These are phyloP conservation scores for Stichopus horrens DNA, from an alignment of 53 echinoderm and acorn worm species.

Conservation along the genomic window DNA sequence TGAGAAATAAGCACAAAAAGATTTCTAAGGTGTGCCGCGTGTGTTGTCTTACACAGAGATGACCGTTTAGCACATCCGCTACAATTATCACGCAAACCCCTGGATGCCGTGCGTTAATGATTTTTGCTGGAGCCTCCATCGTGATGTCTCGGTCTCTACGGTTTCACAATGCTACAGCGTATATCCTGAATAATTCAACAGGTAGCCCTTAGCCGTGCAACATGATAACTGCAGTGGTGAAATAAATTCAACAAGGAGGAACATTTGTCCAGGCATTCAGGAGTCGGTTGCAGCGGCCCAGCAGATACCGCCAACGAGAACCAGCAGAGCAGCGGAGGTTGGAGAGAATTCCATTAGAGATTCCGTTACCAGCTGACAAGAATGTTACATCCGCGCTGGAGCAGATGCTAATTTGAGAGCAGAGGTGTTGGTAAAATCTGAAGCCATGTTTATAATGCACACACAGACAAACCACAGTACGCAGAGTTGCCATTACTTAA, in stretches of 20 bases:
- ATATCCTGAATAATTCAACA: conserved; percentile 23
- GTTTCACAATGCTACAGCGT: too few species aligned
- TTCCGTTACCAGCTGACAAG: neutral
- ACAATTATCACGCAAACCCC: too few species aligned
- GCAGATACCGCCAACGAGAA: neutral
- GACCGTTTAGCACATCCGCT: too few species aligned
- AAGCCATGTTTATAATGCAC: neutral
- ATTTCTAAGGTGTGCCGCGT: too few species aligned
- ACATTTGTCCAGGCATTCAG: neutral
- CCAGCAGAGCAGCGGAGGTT: neutral
- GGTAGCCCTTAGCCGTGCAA: conserved; percentile 36
- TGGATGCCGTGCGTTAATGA: too few species aligned
- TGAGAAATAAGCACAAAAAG: too few species aligned
- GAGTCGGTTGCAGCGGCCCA: neutral
- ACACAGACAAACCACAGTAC: too few species aligned
- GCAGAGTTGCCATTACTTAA: too few species aligned
- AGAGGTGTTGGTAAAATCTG: neutral
- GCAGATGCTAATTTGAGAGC: conserved; percentile 3
- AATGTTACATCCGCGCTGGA: neutral
- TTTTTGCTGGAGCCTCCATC: too few species aligned
- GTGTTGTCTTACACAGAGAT: too few species aligned
- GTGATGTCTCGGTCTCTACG: too few species aligned
- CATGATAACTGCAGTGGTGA: neutral
- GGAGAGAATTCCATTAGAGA: neutral
- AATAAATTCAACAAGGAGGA: neutral